Evolutionary conservation across 2,113 vertebrate species (phyloP).

Genomic region (Mionectes macconnelli): DNA sequence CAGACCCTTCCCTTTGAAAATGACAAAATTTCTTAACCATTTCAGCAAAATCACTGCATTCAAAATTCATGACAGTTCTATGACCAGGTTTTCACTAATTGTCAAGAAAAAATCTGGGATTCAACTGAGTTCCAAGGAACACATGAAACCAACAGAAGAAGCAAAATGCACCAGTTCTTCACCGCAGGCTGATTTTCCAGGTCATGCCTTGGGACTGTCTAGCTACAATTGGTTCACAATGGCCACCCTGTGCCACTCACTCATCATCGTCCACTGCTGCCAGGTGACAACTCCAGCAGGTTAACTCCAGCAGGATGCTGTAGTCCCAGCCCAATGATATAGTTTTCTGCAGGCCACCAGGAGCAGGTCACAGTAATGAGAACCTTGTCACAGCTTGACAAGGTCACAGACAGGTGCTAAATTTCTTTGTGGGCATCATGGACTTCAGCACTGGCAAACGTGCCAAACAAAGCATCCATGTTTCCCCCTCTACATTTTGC

Average conservation of each 20-base stretch:
- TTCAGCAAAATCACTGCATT: background rate
- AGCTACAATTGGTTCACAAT: rapidly evolving
- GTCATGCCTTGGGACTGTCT: background rate
- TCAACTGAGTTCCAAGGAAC: background rate
- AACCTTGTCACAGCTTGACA: background rate
- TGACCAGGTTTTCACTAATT: background rate
- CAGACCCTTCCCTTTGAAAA: background rate
- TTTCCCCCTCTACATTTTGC: background rate
- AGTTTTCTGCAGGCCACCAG: background rate
- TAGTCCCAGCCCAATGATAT: background rate
- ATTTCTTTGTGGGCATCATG: background rate
- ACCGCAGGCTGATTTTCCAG: background rate
- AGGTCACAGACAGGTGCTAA: background rate
- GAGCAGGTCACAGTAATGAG: background rate
- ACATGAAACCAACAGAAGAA: background rate
- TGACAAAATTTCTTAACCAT: background rate
- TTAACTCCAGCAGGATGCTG: background rate
- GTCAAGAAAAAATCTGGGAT: background rate
- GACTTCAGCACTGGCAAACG: background rate
- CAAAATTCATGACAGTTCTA: rapidly evolving
- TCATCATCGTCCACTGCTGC: rapidly evolving
- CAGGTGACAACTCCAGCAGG: no score
- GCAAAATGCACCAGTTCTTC: background rate
- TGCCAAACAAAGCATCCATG: background rate
- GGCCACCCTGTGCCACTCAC: background rate